Evolutionary conservation across 64 coral and sea anemone species (phyloP).

Genomic region (Trachythela sp.): DNA sequence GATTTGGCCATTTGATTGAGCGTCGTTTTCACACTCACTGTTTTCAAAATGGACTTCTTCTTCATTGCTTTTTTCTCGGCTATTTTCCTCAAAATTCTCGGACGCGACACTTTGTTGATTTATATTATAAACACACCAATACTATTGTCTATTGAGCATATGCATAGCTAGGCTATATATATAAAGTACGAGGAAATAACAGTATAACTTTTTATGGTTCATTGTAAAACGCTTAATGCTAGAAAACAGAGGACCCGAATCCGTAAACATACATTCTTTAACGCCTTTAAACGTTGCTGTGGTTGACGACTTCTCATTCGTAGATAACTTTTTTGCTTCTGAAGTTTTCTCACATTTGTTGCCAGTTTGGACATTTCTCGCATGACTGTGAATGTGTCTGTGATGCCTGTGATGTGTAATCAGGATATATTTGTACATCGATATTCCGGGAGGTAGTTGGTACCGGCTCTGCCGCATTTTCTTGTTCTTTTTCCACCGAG

Average conservation of each 20-base stretch:
- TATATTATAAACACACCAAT: too few relatives aligned
- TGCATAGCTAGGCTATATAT: too few relatives aligned
- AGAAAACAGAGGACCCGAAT: neutral
- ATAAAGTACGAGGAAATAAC: too few relatives aligned
- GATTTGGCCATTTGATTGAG: too few relatives aligned
- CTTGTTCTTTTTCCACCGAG: neutral
- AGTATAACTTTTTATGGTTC: too few relatives aligned
- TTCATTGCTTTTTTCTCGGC: too few relatives aligned
- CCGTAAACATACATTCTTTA: neutral
- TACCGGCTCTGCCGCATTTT: neutral
- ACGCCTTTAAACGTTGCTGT: neutral
- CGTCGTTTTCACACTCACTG: neutral
- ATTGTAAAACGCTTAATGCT: neutral
- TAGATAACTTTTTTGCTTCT: neutral
- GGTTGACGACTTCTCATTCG: neutral
- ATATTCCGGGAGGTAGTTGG: too few relatives aligned
- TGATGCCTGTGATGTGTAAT: too few relatives aligned
- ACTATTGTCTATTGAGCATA: too few relatives aligned
- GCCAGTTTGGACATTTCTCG: neutral
- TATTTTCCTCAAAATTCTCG: neutral
- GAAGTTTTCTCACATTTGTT: neutral
- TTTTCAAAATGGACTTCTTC: neutral
- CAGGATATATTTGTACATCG: too few relatives aligned
- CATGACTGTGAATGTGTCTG: too few relatives aligned
- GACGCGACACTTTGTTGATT: neutral